Evolutionary conservation across 2,113 vertebrate species (phyloP).

Genomic region (Ameiurus melas): DNA sequence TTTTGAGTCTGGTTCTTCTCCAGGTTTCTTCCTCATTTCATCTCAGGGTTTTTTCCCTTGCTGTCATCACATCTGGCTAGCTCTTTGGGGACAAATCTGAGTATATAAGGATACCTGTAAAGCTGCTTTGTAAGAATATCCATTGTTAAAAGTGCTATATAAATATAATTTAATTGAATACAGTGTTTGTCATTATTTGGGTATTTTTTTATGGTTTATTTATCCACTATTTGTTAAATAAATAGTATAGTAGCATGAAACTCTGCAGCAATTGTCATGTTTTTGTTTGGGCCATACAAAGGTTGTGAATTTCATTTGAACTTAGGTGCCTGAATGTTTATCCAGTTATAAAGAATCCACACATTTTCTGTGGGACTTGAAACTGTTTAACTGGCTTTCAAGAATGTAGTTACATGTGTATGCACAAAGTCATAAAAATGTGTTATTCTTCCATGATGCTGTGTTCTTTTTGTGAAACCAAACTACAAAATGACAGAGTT

Average conservation of each 20-base stretch:
- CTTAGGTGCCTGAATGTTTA: background rate
- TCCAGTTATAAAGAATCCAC: background rate
- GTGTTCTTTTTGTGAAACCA: background rate
- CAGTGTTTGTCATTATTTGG: background rate
- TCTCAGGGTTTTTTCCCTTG: background rate
- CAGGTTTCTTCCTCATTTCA: background rate
- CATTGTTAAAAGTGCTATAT: background rate
- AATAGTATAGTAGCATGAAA: background rate
- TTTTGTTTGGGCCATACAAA: background rate
- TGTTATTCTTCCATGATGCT: background rate
- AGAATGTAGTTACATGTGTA: background rate
- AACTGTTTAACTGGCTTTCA: background rate
- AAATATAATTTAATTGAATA: background rate
- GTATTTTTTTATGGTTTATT: background rate
- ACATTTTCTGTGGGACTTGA: background rate
- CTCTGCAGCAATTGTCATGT: background rate
- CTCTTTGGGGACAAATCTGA: background rate
- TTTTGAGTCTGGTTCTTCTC: background rate
- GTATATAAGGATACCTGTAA: background rate
- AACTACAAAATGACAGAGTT: background rate
- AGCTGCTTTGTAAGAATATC: background rate
- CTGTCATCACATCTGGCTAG: background rate
- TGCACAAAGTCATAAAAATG: background rate
- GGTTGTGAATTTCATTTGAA: background rate
- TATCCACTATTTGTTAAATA: background rate